Evolutionary conservation across 2,888 invertebrate species (phyloP).

Genomic region (Gastracanthus pulcherrimus): DNA sequence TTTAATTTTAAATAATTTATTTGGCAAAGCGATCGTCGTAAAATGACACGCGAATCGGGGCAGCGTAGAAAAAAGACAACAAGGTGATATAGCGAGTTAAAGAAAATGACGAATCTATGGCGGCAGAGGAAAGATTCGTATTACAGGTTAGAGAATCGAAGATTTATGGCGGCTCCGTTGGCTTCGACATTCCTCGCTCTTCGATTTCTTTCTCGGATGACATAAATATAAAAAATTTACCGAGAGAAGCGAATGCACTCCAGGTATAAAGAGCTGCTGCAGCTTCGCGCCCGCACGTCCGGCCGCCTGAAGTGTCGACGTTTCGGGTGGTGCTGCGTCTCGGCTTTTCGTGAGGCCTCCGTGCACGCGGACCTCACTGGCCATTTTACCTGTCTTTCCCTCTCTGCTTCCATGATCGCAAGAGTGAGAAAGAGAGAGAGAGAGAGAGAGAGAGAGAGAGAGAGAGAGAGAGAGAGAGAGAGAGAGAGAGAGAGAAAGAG

Average conservation of each 20-base stretch:
- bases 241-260: constrained; percentile 57
- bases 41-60: too few species aligned
- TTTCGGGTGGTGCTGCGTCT: constrained; percentile 21
- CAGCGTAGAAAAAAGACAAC: too few species aligned
- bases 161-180: constrained; percentile 61
- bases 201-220: constrained; percentile 62
- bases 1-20: too few species aligned
- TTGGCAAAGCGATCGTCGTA: too few species aligned
- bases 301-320: constrained; percentile 43
- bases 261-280: constrained; percentile 24
- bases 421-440: too few species aligned
- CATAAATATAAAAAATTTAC: constrained; percentile 65
- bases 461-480: constrained; percentile 26
- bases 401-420: too few species aligned
- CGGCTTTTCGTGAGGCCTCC: constrained; percentile 44
- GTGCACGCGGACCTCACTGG: not conserved
- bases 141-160: constrained; percentile 56
- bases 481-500: too few species aligned
- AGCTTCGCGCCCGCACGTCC: too few species aligned
- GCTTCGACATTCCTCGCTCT: constrained; percentile 64
- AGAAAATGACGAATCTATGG: constrained; percentile 37
- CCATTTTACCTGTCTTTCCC: constrained; percentile 49
- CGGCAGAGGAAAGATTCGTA: constrained; percentile 36
- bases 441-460: too few species aligned
- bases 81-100: not conserved